Evolutionary conservation across 1,140 invertebrate species (phyloP).

Genomic region (Linepithema humile): DNA sequence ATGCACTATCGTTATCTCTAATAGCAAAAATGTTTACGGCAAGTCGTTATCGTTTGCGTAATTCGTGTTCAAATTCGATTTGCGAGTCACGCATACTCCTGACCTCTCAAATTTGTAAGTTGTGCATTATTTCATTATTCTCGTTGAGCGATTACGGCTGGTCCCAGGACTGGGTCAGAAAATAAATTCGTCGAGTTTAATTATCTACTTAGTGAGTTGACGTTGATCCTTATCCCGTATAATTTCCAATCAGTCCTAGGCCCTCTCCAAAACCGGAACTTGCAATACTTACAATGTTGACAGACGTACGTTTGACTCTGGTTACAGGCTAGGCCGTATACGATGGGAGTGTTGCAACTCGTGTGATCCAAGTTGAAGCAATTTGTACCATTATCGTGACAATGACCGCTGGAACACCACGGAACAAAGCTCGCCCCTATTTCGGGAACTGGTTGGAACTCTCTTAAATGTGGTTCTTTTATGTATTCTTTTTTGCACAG

Average conservation of each 20-base stretch:
- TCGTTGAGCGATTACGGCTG: not conserved
- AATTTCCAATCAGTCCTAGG: not conserved
- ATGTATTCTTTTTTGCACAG: too few species aligned
- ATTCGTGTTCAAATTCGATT: not conserved
- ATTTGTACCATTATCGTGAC: constrained; percentile 72
- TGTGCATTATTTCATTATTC: not conserved
- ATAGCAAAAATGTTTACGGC: not conserved
- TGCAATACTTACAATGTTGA: constrained; percentile 63
- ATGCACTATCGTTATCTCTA: not conserved
- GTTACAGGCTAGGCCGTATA: constrained; percentile 64
- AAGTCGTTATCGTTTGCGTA: not conserved
- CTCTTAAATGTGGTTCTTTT: too few species aligned
- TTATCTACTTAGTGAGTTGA: not conserved
- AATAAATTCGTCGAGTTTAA: not conserved
- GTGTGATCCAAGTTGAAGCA: constrained; percentile 84
- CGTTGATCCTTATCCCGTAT: not conserved
- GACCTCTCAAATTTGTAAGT: not conserved
- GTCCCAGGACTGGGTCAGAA: not conserved
- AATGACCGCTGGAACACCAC: constrained; percentile 61
- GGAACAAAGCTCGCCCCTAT: constrained; percentile 49
- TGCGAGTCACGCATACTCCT: not conserved
- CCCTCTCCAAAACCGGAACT: not conserved
- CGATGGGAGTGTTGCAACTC: constrained; percentile 72
- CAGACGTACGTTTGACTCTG: constrained; percentile 62
- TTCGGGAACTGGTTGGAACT: constrained; percentile 28